Evolutionary conservation across 2,113 vertebrate species (phyloP).

Genomic region (Alligator mississippiensis): DNA sequence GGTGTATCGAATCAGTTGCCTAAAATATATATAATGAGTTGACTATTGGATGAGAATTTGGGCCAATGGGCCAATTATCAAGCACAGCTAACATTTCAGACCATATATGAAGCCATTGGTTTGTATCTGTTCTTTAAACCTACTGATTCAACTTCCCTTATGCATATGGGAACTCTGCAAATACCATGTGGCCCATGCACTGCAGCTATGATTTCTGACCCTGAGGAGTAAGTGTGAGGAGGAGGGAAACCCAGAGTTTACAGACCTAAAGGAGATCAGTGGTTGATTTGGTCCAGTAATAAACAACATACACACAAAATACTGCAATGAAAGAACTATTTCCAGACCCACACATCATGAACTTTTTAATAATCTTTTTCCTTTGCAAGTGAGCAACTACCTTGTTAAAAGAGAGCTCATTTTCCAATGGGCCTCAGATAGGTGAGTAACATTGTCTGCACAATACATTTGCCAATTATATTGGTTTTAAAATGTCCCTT

Average conservation of each 20-base stretch:
- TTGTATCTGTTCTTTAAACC: background rate
- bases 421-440: background rate
- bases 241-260: accelerated
- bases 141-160: background rate
- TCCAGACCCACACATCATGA: background rate
- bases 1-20: background rate
- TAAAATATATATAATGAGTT: too few species aligned
- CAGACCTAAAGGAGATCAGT: background rate
- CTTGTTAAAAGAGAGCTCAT: background rate
- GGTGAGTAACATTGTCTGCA: background rate
- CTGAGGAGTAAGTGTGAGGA: accelerated
- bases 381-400: background rate
- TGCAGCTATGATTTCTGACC: accelerated
- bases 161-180: background rate
- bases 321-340: background rate
- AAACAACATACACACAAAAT: background rate
- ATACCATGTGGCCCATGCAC: accelerated
- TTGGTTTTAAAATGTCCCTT: background rate
- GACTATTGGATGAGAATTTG: too few species aligned
- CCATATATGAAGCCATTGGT: background rate
- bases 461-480: accelerated
- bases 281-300: background rate
- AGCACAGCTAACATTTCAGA: background rate
- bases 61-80: background rate
- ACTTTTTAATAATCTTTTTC: background rate